These are phyloP conservation scores for Turnix velox DNA, from an alignment of 2,113 vertebrate genomes.

Conservation along the genomic window DNA sequence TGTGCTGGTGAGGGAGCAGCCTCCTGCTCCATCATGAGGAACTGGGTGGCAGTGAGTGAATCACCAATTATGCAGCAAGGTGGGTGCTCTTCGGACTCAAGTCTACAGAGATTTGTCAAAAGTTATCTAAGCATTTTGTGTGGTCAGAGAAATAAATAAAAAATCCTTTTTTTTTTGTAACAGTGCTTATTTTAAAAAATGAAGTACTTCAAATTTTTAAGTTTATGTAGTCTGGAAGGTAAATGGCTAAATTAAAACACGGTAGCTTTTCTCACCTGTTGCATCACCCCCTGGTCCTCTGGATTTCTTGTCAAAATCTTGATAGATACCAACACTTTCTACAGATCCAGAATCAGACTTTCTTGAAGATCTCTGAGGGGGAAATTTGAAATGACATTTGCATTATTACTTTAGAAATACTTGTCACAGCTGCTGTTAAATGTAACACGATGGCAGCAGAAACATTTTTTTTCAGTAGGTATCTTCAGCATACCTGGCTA, in stretches of 20 bases:
- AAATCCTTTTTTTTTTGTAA: background rate
- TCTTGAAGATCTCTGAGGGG: slow-evolving; percentile 81
- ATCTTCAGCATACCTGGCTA: slow-evolving; percentile 77
- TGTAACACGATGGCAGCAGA: background rate
- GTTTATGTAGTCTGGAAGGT: background rate
- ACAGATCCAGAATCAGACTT: slow-evolving; percentile 79
- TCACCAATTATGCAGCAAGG: background rate
- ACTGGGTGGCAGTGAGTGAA: background rate
- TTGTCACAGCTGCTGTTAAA: background rate
- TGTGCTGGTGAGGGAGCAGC: accelerated
- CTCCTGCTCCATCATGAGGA: background rate
- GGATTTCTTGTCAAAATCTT: slow-evolving; percentile 82
- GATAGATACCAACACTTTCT: slow-evolving; percentile 87
- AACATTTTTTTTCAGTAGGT: background rate
- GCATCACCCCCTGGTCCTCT: slow-evolving; percentile 65
- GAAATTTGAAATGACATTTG: background rate
- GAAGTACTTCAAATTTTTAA: background rate
- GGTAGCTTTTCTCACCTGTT: slow-evolving; percentile 51
- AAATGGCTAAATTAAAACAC: background rate
- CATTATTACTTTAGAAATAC: background rate
- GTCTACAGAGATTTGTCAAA: background rate
- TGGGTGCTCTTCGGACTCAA: background rate
- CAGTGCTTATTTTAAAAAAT: background rate
- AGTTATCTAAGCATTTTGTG: background rate
- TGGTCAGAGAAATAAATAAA: accelerated